These are phyloP conservation scores for Abscondita cerata DNA, from an alignment of 2,888 invertebrate genomes.

Conservation along the genomic window DNA sequence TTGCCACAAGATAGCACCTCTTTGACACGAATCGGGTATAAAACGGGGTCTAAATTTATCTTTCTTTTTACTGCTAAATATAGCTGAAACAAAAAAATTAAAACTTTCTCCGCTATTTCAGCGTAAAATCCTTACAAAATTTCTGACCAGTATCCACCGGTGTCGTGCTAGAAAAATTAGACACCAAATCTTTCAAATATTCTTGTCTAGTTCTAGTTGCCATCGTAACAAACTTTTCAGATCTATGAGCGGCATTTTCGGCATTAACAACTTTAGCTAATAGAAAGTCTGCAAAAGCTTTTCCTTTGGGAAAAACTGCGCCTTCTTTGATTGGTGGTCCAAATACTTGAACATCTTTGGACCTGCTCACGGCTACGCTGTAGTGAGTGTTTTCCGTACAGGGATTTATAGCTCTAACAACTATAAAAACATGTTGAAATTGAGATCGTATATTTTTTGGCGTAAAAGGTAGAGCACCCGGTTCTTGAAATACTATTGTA, in stretches of 20 bases:
- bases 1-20: constrained; percentile 85
- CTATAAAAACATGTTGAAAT: constrained; percentile 97
- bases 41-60: constrained; percentile 76
- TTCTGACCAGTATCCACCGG: constrained; percentile 85
- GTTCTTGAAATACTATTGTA: constrained; percentile 93
- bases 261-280: constrained; percentile 96
- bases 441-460: constrained; percentile 94
- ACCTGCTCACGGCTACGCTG: constrained; percentile 68
- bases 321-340: constrained; percentile 93
- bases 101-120: background rate
- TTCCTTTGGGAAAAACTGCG: constrained; percentile 86
- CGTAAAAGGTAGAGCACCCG: constrained; percentile 91
- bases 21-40: constrained; percentile 74
- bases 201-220: constrained; percentile 94
- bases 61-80: constrained; percentile 78
- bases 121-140: constrained; percentile 73
- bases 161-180: constrained; percentile 81
- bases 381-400: constrained; percentile 92
- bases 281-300: constrained; percentile 93
- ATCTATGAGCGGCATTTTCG: constrained; percentile 94
- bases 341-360: constrained; percentile 94
- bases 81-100: constrained; percentile 49
- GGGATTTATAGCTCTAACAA: constrained; percentile 88
- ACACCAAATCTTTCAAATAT: constrained; percentile 91
- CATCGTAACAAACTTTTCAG: constrained; percentile 97